These are phyloP conservation scores for Dromococcyx pavoninus DNA, from an alignment of 2,797 vertebrate genomes.

Conservation along the genomic window DNA sequence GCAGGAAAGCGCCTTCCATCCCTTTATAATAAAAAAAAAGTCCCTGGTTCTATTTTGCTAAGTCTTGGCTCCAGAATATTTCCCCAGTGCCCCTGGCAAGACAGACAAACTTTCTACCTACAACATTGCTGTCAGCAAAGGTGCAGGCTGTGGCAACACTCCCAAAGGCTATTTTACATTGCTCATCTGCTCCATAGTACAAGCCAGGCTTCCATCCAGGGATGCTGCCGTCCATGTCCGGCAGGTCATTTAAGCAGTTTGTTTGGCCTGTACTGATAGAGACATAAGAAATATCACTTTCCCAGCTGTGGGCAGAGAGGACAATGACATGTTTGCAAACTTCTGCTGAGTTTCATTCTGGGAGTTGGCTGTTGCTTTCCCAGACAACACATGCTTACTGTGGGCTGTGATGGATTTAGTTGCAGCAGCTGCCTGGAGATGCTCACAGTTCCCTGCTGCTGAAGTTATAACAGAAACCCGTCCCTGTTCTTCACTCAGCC, in stretches of 20 bases:
- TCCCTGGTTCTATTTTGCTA: not conserved
- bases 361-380: constrained; percentile 50
- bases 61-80: not conserved
- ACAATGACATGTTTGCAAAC: constrained; percentile 48
- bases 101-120: constrained; percentile 69
- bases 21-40: not conserved
- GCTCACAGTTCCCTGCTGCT: constrained; percentile 34
- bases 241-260: constrained; percentile 87
- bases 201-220: constrained; percentile 88
- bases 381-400: constrained; percentile 54
- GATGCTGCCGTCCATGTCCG: constrained; percentile 80
- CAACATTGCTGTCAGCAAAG: constrained; percentile 83
- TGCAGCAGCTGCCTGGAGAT: constrained; percentile 65
- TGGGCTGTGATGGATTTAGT: constrained; percentile 53
- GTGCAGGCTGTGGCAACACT: constrained; percentile 85
- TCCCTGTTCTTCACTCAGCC: constrained; percentile 14
- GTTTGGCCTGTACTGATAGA: constrained; percentile 82
- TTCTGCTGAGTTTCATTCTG: constrained; percentile 40
- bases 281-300: constrained; percentile 32
- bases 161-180: constrained; percentile 93
- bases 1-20: not conserved
- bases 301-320: constrained; percentile 50
- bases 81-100: not conserved
- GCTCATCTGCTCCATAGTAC: constrained; percentile 91
- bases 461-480: constrained; percentile 6